Conservation (phyloP, 53 echinoderm and acorn worm genomes). For the Antedon mediterranea region DNA sequence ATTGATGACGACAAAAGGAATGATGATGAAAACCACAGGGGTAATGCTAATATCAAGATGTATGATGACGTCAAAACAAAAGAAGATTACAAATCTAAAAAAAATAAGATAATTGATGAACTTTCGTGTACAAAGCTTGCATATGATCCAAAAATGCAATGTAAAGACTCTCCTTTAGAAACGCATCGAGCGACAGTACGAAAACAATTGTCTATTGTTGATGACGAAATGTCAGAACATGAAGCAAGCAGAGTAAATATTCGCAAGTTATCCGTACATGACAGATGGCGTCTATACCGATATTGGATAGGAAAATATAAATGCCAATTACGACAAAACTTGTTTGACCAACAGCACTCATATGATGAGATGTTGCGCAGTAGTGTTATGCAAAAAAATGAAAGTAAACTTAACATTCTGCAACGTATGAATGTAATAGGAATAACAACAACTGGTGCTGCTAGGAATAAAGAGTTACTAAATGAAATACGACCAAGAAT, state of each 20-base stretch:
- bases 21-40: background rate
- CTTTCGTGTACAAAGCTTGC: no score
- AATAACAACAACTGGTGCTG: conserved; percentile 86
- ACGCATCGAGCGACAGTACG: background rate
- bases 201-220: background rate
- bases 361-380: background rate
- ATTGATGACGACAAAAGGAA: background rate
- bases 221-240: conserved; percentile 33
- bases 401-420: conserved; percentile 18
- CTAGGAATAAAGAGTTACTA: conserved; percentile 35
- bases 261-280: conserved; percentile 29
- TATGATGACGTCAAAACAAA: background rate
- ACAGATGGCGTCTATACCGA: background rate
- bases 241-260: conserved; percentile 31
- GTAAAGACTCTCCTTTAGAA: background rate
- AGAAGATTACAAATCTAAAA: background rate
- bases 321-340: background rate
- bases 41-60: background rate
- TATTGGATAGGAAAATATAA: background rate
- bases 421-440: conserved; percentile 41
- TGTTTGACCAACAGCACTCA: background rate
- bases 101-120: background rate
- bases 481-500: conserved; percentile 38
- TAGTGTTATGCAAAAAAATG: background rate
- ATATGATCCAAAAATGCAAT: background rate